A percentile compares a stretch with the other conserved stretches of the same genome.
Evolutionary conservation across 1,140 invertebrate genomes (phyloP).

Genomic region (Yoshiicerus persimilis): DNA sequence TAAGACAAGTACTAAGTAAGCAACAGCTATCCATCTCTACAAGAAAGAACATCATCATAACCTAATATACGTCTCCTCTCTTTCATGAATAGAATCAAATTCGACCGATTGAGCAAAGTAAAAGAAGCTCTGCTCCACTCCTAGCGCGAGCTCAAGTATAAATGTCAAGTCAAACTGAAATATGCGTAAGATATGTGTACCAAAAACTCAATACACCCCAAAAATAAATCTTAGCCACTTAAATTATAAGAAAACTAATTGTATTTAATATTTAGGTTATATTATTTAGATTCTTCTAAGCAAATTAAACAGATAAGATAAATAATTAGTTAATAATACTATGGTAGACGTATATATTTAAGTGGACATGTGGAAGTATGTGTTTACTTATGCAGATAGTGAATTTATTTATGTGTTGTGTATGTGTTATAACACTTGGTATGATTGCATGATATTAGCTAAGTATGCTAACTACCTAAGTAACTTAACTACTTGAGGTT

Average conservation of each 20-base stretch:
- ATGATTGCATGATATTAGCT: neutral
- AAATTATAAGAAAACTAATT: neutral
- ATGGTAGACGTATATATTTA: too few species aligned
- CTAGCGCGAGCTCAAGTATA: neutral
- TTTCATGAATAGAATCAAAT: constrained; percentile 1
- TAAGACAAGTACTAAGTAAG: constrained; percentile 10
- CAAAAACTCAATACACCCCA: constrained; percentile 3
- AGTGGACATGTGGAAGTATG: too few species aligned
- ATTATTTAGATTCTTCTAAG: too few species aligned
- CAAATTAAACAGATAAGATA: too few species aligned
- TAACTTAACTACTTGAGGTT: neutral
- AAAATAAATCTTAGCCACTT: neutral
- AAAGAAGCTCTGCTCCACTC: neutral
- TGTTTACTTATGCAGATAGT: too few species aligned
- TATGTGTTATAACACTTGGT: too few species aligned
- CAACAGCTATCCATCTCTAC: neutral
- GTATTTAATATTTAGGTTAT: neutral
- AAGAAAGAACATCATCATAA: constrained; percentile 15
- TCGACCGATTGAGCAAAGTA: neutral
- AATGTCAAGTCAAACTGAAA: constrained; percentile 36
- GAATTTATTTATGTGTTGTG: too few species aligned
- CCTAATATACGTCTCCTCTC: neutral
- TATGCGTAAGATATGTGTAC: neutral
- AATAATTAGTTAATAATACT: too few species aligned
- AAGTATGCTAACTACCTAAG: neutral